Conservation (phyloP, 2,888 invertebrate genomes). For the Limnephilus rhombicus region DNA sequence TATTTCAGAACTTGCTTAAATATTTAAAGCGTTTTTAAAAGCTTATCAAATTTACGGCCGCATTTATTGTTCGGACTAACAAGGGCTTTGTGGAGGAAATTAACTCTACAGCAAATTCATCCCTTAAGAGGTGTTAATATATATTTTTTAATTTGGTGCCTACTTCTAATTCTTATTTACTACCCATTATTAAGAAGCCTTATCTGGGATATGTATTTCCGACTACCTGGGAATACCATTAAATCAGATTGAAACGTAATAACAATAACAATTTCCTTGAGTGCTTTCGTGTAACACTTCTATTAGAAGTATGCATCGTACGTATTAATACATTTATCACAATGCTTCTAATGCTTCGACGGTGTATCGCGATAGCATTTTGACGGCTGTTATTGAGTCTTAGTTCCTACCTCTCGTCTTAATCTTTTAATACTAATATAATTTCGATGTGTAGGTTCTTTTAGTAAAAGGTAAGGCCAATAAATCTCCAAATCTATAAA, state of each 20-base stretch:
- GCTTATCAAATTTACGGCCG: slow-evolving; percentile 37
- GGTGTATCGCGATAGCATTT: not conserved
- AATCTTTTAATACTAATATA: slow-evolving; percentile 2
- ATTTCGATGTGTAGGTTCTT: not conserved
- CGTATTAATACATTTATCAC: slow-evolving; percentile 22
- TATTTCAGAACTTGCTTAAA: slow-evolving; percentile 34
- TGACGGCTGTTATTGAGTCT: not conserved
- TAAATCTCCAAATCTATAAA: not conserved
- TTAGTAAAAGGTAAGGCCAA: not conserved
- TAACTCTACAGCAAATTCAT: not conserved
- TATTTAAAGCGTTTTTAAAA: slow-evolving; percentile 43
- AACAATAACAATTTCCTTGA: not conserved
- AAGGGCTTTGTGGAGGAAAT: not conserved
- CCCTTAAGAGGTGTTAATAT: not conserved
- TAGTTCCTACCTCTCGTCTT: not conserved
- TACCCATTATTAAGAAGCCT: not conserved
- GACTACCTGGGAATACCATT: not conserved
- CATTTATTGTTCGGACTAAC: slow-evolving; percentile 30
- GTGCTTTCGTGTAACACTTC: not conserved
- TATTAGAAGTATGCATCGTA: not conserved
- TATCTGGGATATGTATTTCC: not conserved
- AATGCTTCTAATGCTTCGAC: slow-evolving; percentile 1
- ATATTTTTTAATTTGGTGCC: not conserved
- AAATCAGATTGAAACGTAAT: not conserved
- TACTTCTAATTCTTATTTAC: not conserved